Evolutionary conservation across 2,113 vertebrate genomes (phyloP).

Genomic region (Oryzias celebensis): DNA sequence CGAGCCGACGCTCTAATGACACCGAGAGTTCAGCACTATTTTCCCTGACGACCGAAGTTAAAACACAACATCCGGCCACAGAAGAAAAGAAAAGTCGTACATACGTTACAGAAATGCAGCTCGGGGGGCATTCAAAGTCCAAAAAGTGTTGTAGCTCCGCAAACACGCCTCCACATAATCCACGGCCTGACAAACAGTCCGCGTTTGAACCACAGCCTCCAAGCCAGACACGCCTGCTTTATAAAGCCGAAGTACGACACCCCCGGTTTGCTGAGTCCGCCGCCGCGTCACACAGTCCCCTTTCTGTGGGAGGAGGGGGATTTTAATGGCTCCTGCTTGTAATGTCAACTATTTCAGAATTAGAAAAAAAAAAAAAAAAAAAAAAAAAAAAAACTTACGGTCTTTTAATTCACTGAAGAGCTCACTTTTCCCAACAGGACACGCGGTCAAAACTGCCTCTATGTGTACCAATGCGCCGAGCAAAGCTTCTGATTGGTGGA

Average conservation of each 20-base stretch:
- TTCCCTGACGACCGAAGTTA: neutral
- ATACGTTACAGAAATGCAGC: constrained; percentile 49
- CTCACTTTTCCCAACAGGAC: neutral
- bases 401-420: neutral
- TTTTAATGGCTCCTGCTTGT: neutral
- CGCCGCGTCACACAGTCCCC: constrained; percentile 18
- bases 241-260: constrained; percentile 65
- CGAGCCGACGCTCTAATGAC: no score
- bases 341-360: neutral
- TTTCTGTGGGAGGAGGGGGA: no score
- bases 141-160: constrained; percentile 37
- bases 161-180: constrained; percentile 51
- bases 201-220: constrained; percentile 5
- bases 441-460: constrained; percentile 1
- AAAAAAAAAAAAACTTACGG: neutral
- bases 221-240: constrained; percentile 52
- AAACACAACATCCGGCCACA: neutral
- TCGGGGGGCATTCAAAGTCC: constrained; percentile 43
- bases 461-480: constrained; percentile 66
- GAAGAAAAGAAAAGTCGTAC: constrained; percentile 15
- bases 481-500: constrained; percentile 68
- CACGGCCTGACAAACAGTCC: neutral
- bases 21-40: no score
- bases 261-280: constrained; percentile 32
- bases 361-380: no score